Base-by-base conservation (phyloP, 2,113 vertebrate genomes). In the Columba janthina region DNA sequence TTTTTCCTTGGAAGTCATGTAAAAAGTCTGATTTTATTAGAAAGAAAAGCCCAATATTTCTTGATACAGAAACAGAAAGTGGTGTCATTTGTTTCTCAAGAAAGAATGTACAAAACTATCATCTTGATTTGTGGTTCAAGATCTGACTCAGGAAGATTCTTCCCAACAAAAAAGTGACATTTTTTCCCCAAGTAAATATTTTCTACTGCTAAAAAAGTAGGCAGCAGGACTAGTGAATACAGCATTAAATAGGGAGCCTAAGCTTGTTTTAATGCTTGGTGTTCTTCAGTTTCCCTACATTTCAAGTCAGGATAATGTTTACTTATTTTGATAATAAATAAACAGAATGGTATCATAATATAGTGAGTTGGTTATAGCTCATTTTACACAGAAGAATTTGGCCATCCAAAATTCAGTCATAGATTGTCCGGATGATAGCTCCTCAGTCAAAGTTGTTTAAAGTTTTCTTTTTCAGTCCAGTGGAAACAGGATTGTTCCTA, bases 401-500 rank as follows among this genome's bases (percentile, higher is more conserved):
- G 18, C 11, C 53, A 51, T 28, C 20, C 36, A 72, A 24, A 92
- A 85, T 71, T 75, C 79, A 32, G 21, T 11, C 12, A 17, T 38
- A 26, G 54, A 60, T 72, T 76, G 24, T 62, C 53, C 25, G 1
- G 9, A 34, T 65, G 9, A 34, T 65, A 56, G 21, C 26, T 66
- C 48, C 66, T 40, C 69, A 28, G 6, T 81, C 72, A 56, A 88
- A 79, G 40, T n/a, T 29, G 10, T 61, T 89, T 53, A 72, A 85
- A 76, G 28, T 46, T 76, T 91, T 87, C 17, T 6, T 85, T 94
- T 54, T 74, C 25, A 76, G 25, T 88, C 40, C 46, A 34, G 64
- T 83, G 44, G n/a, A 89, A 96, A 80, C 56, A 60, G 46, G 66
- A 94, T 80, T 88, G 87, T 91, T 96, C 87, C 72, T 80, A 60